Evolutionary conservation across 1,140 invertebrate species (phyloP), one percentile per base, ranked within the genome.

Genomic region (Chironomus tepperi): DNA sequence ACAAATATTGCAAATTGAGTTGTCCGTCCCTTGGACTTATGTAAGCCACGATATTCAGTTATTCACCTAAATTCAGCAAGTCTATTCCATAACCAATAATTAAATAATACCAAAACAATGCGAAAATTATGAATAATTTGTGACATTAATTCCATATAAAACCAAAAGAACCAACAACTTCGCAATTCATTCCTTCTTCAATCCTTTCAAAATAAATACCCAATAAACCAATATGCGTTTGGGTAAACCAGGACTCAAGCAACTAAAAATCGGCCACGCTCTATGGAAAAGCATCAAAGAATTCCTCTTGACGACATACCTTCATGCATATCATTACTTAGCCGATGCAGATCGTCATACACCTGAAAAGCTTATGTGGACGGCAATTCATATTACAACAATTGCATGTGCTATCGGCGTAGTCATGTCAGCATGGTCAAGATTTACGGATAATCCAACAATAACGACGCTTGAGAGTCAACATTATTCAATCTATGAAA

Each of bases 381-480:
- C 19, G 0, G 18, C 19, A 9, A 0, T 19, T 0, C 65, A 70
- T 16, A 21, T 70, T 18, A 70, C 18, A 3, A 70, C 10, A 10
- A 3, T 21, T 7, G 9, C 7, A 9, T 10, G 16, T 24, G 74
- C 75, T 7, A n/a, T 75, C 1, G 77, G 75, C 42, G 75, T 78
- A 24, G 76, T 78, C 15, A 24, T 76, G 1, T 73, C 80, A 72
- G 78, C 80, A 10, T 85, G 82, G 78, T 70, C 77, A 8, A 77
- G 78, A 0, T 84, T 80, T 42, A 77, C 83, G 3, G 75, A 75
- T 3, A 83, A 81, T 16, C 84, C 86, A 0, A 79, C 85, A 0
- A 79, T 85, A 0, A 83, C 86, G 3, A 83, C 82, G 3, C 78
- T 85, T 74, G 84, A 87, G 64, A 82, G 81, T 3, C 78, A 78